A percentile compares a stretch with the other conserved stretches of the same genome.
Conservation (phyloP, 2,113 vertebrate species). For the Tylochromis polylepis region DNA sequence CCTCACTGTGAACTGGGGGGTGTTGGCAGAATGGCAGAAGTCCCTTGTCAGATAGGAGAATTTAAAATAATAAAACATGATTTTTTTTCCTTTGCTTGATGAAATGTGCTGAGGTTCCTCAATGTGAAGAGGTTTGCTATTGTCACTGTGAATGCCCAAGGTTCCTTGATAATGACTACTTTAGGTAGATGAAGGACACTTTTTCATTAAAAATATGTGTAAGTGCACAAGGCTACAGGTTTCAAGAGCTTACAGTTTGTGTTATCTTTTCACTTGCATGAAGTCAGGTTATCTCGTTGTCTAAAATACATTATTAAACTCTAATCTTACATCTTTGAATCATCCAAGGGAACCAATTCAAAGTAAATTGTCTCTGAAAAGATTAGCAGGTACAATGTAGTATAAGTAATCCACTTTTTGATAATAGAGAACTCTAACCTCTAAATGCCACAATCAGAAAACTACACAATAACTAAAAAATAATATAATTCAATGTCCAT, state of each 20-base stretch:
- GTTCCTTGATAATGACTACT: neutral
- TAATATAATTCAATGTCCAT: neutral
- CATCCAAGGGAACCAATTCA: neutral
- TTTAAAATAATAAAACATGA: constrained; percentile 12
- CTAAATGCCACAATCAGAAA: neutral
- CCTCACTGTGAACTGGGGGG: constrained; percentile 49
- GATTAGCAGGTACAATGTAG: neutral
- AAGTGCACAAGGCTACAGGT: neutral
- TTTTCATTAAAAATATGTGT: neutral
- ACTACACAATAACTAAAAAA: neutral
- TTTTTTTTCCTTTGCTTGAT: neutral
- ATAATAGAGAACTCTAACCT: neutral
- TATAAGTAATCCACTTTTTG: neutral
- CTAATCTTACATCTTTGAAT: neutral
- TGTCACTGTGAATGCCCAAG: neutral
- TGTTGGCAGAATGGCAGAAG: constrained; percentile 39
- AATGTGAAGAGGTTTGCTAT: constrained; percentile 9
- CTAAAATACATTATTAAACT: neutral
- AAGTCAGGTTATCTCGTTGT: neutral
- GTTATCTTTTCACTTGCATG: neutral
- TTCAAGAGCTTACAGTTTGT: neutral
- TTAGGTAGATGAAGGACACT: neutral
- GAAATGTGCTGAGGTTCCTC: neutral
- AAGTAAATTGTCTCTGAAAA: neutral
- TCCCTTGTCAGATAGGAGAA: constrained; percentile 25